Evolutionary conservation across 2,888 invertebrate genomes (phyloP), one percentile per base, ranked within the genome.

Genomic region (Amphipyra berbera): DNA sequence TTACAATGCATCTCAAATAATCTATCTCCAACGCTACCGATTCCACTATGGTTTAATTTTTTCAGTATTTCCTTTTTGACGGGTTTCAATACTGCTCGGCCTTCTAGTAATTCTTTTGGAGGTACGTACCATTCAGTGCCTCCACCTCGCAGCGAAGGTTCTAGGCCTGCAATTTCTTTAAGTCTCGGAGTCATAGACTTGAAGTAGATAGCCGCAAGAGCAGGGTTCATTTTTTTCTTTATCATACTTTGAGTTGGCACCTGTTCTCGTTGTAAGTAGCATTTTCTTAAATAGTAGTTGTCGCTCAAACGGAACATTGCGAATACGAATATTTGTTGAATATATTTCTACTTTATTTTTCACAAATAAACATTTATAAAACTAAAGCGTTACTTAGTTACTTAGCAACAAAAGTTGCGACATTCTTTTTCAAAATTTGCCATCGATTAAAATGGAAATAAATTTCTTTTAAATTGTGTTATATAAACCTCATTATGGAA

Each of bases 211-310:
- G 85, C 81, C 0, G 94, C 94, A 2, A 95, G 85, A 0, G 86
- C 68, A 6, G 84, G 84, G 7, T 79, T 67, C 95, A 95, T 94
- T 62, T 82, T 90, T 0, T 88, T 79, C 57, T 79, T 90, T 73
- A 94, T 94, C 8, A 88, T 77, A 49, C 83, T 89, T 71, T 92
- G 91, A 0, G 91, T 90, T 2, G 95, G 95, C 9, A 93, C 93
- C 63, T 90, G 84, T n/a, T 90, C 83, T 13, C 76, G 84, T 74
- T 90, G 73, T 6, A 94, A 71, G 68, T 82, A 94, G 75, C 87
- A 90, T 83, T 93, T 85, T 61, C 94, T 85, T 27, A 88, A 78
- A 74, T 91, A 85, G 72, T 89, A 90, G 71, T 94, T 87, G 27
- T 93, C 91, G 64, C 86, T 88, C 47, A 83, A 82, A 50, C 76